These are phyloP conservation scores for Martes martes DNA, from an alignment of 2,113 vertebrate genomes.

Conservation along the genomic window DNA sequence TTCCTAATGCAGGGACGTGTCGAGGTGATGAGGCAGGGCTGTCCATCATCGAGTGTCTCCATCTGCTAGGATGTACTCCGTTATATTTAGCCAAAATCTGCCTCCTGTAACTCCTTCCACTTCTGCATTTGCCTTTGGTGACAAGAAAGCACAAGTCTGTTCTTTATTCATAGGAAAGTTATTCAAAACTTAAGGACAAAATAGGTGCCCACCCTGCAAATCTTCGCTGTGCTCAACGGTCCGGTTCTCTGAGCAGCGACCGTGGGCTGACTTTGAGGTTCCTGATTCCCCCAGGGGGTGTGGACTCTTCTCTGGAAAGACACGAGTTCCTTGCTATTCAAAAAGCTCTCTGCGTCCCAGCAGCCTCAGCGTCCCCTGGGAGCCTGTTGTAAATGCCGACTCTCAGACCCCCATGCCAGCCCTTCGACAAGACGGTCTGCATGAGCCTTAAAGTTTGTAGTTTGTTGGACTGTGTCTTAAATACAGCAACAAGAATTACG, in stretches of 20 bases:
- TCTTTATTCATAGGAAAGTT: not conserved
- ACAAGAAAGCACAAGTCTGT: slow-evolving; percentile 9
- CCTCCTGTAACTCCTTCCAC: not conserved
- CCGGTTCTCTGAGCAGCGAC: not conserved
- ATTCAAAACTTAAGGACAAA: not conserved
- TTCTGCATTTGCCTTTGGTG: slow-evolving; percentile 28
- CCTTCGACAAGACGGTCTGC: not conserved
- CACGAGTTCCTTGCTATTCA: not conserved
- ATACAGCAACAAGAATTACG: not conserved
- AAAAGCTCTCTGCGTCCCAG: not conserved
- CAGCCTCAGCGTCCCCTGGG: not conserved
- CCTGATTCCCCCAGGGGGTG: too few species aligned
- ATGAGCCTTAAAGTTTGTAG: not conserved
- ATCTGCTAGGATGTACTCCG: not conserved
- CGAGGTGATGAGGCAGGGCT: not conserved
- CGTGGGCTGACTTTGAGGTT: not conserved
- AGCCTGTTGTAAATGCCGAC: not conserved
- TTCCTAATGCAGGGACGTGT: not conserved
- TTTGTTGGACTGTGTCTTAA: not conserved
- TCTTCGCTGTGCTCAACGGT: not conserved
- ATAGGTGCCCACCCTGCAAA: not conserved
- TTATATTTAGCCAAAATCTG: slow-evolving; percentile 4
- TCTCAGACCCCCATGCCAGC: not conserved
- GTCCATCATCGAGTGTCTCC: not conserved
- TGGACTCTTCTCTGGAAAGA: not conserved